phyloP scores from a whole-genome alignment of 1,140 invertebrate species.

The Drosophila bifasciata region DNA sequence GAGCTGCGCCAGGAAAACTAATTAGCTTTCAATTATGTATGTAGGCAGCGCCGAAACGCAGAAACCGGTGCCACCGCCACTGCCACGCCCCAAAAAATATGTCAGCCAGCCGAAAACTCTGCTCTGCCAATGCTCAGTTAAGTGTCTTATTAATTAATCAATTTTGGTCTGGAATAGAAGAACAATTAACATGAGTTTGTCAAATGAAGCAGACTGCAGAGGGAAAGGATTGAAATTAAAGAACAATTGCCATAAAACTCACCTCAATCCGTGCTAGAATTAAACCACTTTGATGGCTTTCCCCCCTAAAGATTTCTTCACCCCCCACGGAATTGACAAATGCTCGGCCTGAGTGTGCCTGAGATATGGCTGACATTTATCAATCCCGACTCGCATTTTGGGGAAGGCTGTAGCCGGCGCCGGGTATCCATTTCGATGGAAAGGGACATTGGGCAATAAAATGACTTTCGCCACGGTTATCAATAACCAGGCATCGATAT shows the following conservation, averaged over 20 bases:
- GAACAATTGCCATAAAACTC: too few relatives aligned
- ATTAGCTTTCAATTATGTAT: conserved; percentile 64
- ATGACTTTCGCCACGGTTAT: conserved; percentile 79
- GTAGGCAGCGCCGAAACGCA: conserved; percentile 17
- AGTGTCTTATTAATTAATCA: conserved; percentile 49
- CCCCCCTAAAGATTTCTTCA: too few relatives aligned
- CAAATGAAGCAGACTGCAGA: not conserved
- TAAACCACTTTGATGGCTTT: too few relatives aligned
- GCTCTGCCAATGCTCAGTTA: conserved; percentile 4
- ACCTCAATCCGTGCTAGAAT: too few relatives aligned
- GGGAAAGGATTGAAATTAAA: too few relatives aligned
- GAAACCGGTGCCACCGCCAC: not conserved
- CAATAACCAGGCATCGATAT: conserved; percentile 79
- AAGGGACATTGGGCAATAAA: conserved; percentile 50
- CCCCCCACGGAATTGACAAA: conserved; percentile 24
- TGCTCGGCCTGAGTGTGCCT: conserved; percentile 37
- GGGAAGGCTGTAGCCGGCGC: conserved; percentile 7
- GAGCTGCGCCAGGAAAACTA: conserved; percentile 59
- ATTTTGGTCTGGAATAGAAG: conserved; percentile 12
- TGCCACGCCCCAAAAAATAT: conserved; percentile 14
- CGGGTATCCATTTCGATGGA: conserved; percentile 9
- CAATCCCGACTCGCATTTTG: conserved; percentile 30
- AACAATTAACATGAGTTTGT: conserved; percentile 33
- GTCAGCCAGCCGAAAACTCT: not conserved
- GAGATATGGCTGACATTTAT: conserved; percentile 70